These are phyloP conservation scores for Cheilosia grossa DNA, from an alignment of 2,888 invertebrate genomes.

Conservation along the genomic window DNA sequence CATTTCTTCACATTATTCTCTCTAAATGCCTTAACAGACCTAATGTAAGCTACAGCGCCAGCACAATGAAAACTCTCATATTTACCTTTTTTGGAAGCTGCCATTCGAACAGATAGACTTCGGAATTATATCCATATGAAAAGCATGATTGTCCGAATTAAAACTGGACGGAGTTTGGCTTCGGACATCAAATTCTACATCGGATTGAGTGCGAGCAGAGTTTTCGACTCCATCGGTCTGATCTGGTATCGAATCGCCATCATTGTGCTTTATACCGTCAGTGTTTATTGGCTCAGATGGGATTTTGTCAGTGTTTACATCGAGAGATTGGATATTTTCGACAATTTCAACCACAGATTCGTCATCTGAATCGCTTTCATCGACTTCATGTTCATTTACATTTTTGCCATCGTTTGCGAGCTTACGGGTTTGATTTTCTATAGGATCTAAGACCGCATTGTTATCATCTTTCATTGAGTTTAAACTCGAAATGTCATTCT, in stretches of 20 bases:
- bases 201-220: slow-evolving; percentile 1
- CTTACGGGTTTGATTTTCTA: background rate
- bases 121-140: slow-evolving; percentile 77
- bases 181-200: slow-evolving; percentile 75
- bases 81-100: slow-evolving; percentile 75
- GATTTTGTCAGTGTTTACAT: background rate
- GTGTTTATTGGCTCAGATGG: background rate
- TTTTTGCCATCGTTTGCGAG: background rate
- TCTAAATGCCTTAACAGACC: too few species aligned
- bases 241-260: background rate
- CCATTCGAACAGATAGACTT: slow-evolving; percentile 50
- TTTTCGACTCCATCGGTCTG: background rate
- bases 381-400: slow-evolving; percentile 42
- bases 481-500: slow-evolving; percentile 15
- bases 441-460: slow-evolving; percentile 3
- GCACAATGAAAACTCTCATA: background rate
- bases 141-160: slow-evolving; percentile 78
- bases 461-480: slow-evolving; percentile 20
- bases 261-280: background rate
- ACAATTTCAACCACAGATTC: slow-evolving; percentile 1
- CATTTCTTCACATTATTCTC: too few species aligned
- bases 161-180: slow-evolving; percentile 78
- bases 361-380: slow-evolving; percentile 55
- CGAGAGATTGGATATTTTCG: background rate
- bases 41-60: too few species aligned